phyloP scores from a whole-genome alignment of 1,140 invertebrate species.

The Lepidurus arcticus region DNA sequence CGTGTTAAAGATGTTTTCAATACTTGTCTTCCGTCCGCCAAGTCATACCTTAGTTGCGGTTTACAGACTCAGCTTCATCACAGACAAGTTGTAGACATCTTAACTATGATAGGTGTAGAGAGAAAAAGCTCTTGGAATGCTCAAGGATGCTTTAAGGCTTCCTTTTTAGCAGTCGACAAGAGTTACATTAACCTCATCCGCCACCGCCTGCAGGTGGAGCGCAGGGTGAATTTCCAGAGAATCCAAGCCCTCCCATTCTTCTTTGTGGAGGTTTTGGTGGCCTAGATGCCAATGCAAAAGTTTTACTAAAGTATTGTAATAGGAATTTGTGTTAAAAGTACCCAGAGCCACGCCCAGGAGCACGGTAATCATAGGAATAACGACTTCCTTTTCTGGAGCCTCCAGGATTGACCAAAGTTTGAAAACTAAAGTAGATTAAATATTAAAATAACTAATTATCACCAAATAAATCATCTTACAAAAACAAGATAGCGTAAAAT shows the following conservation, averaged over 20 bases:
- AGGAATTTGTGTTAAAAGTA: not conserved
- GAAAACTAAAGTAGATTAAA: conserved; percentile 29
- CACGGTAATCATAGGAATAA: conserved; percentile 24
- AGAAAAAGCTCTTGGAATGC: not conserved
- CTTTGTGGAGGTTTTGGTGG: conserved; percentile 12
- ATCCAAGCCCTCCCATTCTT: conserved; percentile 31
- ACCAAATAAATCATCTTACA: conserved; percentile 25
- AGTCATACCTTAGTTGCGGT: not conserved
- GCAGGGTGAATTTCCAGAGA: not conserved
- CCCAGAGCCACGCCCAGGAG: conserved; percentile 18
- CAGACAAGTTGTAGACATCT: not conserved
- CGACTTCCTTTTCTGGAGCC: conserved; percentile 25
- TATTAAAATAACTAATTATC: not conserved
- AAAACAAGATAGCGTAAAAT: conserved; percentile 28
- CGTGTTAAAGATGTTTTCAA: not conserved
- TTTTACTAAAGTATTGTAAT: not conserved
- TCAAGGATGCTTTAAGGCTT: not conserved
- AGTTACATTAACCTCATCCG: conserved; percentile 34
- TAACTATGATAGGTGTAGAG: not conserved
- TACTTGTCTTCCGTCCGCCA: not conserved
- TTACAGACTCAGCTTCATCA: conserved; percentile 1
- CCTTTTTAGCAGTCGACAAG: not conserved
- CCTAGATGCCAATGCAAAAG: not conserved
- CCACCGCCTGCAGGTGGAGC: conserved; percentile 25
- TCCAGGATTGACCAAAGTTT: conserved; percentile 29